Base-by-base conservation (phyloP, 1,140 invertebrate species). In the Formica exsecta region DNA sequence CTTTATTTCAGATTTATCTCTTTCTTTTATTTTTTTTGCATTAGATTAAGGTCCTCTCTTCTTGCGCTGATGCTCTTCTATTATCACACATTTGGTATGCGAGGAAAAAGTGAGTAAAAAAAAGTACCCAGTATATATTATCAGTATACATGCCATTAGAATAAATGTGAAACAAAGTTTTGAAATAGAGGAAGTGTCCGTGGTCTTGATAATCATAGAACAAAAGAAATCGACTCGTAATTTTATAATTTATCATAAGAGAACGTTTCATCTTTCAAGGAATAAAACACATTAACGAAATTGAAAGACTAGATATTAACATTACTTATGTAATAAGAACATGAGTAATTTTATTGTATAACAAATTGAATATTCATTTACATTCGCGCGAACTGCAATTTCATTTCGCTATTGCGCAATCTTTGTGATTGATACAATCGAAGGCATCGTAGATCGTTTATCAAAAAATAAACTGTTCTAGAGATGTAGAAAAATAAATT, bases 401-500 rank as follows among this genome's bases (percentile, higher is more conserved):
- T 6, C 1, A 57, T 36, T 25, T 74, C 16, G 9, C 6, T 54
- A 16, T 74, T 22, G 13, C n/a, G 11, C 3, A 22, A 74, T 57
- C 8, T 57, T 11, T 57, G n/a, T 36, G 32, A 54, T 48, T 16
- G 22, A 13, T 59, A 11, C 22, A 59, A 25, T 25, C 25, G 1
- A 75, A 59, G 13, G 13, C 8, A 64, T 44, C 32, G 61, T 76
- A 22, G 54, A 57, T 32, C 36, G 0, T 25, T 62, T 22, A 62
- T 76, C 16, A 3, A 76, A 75, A 64, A 76, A 76, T 13, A 54
- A 80, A 13, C 16, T 8, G 29, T 54, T 22, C n/a, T 16, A 54
- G 44, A 68, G 51, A n/a, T 22, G 44, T 79, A 80, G 51, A 80
- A 80, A 80, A 80, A 80, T 80, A 70, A 80, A 80, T 70, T 80